These are phyloP conservation scores for Karalla daura DNA, from an alignment of 2,797 vertebrate species.

Conservation along the genomic window DNA sequence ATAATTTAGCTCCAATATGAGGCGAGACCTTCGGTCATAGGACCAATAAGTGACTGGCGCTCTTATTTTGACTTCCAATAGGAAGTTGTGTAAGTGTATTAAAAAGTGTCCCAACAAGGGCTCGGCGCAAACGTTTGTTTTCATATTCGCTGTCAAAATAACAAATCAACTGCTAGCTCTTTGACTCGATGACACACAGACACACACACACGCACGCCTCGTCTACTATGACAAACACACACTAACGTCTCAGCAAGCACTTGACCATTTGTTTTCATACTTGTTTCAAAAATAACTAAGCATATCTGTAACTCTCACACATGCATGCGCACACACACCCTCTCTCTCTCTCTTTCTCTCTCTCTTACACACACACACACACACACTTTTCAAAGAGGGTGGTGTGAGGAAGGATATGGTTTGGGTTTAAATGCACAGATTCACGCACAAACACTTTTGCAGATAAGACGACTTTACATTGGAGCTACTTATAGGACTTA, in stretches of 20 bases:
- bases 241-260: conserved; percentile 5
- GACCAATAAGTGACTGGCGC: background rate
- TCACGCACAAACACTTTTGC: conserved; percentile 31
- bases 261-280: conserved; percentile 46
- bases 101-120: background rate
- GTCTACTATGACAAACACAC: conserved; percentile 4
- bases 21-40: conserved; percentile 1
- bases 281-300: conserved; percentile 59
- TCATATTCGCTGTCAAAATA: conserved; percentile 57
- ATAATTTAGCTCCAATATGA: conserved; percentile 57
- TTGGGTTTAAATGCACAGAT: conserved; percentile 34
- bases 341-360: too few species aligned
- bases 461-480: conserved; percentile 50
- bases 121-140: conserved; percentile 43
- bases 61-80: background rate
- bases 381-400: conserved; percentile 1
- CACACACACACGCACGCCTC: conserved; percentile 10
- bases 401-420: conserved; percentile 54
- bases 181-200: background rate
- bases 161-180: conserved; percentile 1
- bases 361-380: conserved; percentile 31
- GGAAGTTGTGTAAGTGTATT: background rate
- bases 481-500: conserved; percentile 35
- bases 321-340: background rate
- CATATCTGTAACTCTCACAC: background rate